Conservation (phyloP, 2,888 invertebrate species). For the Caenorhabditis sulstoni region DNA sequence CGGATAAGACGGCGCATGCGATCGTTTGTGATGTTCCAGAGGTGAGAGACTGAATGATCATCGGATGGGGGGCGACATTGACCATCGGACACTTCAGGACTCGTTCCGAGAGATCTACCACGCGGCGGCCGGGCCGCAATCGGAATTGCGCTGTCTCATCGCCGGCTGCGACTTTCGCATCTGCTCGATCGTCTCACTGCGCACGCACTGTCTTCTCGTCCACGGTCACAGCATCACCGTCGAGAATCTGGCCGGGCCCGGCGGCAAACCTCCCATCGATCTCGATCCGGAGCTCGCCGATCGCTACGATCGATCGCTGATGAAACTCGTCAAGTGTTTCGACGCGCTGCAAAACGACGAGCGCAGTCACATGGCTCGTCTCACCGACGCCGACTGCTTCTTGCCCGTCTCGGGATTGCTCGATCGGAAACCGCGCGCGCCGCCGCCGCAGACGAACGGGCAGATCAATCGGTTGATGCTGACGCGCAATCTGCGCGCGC, state of each 20-base stretch:
- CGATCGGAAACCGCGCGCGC: not conserved
- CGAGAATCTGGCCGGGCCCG: no score
- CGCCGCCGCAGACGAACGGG: no score
- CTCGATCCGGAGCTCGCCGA: not conserved
- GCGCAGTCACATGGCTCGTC: slow-evolving; percentile 19
- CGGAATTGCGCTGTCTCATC: not conserved
- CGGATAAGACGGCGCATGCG: slow-evolving; percentile 4
- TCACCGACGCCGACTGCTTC: slow-evolving; percentile 44
- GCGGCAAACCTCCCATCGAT: not conserved
- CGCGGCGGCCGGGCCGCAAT: not conserved
- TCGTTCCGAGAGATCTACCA: slow-evolving; percentile 8
- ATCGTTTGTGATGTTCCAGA: not conserved
- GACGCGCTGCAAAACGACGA: not conserved
- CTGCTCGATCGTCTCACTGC: slow-evolving; percentile 16
- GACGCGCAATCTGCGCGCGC: not conserved
- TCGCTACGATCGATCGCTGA: slow-evolving; percentile 28
- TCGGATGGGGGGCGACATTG: not conserved
- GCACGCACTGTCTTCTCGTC: not conserved
- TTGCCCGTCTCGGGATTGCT: slow-evolving; percentile 33
- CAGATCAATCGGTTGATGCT: no score
- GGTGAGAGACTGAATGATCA: no score
- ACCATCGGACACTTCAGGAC: no score
- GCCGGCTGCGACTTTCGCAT: not conserved
- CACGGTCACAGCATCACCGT: not conserved
- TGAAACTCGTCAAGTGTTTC: slow-evolving; percentile 15